Evolutionary conservation across 2,113 vertebrate species (phyloP).

Genomic region (Prietella phreatophila): DNA sequence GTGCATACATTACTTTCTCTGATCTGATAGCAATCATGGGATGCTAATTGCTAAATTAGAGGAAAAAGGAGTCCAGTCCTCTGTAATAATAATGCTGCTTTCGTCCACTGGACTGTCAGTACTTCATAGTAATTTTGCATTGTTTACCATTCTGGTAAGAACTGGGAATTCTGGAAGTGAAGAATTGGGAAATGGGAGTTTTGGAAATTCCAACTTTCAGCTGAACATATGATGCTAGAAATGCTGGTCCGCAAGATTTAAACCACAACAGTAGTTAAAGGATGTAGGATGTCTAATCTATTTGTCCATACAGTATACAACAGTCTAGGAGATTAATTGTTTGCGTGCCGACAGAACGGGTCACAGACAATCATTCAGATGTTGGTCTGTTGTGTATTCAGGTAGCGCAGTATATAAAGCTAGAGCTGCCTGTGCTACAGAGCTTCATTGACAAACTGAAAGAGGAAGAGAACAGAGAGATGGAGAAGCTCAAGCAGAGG

Average conservation of each 20-base stretch:
- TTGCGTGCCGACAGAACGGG: neutral
- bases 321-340: neutral
- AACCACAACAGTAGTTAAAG: neutral
- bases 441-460: constrained; percentile 95
- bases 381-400: constrained; percentile 53
- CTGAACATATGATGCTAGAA: neutral
- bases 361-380: neutral
- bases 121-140: neutral
- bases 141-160: neutral
- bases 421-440: constrained; percentile 95
- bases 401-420: constrained; percentile 98
- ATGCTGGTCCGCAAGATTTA: neutral
- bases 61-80: neutral
- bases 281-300: neutral
- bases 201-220: neutral
- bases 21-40: neutral
- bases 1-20: neutral
- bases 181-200: neutral
- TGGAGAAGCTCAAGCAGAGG: constrained; percentile 89
- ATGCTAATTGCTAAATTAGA: neutral
- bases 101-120: neutral
- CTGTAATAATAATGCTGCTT: neutral
- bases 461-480: constrained; percentile 93
- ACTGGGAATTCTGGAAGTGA: too few relatives aligned
- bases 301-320: neutral